Base-by-base conservation (phyloP, 2,888 invertebrate genomes). In the Neoaliturus tenellus region DNA sequence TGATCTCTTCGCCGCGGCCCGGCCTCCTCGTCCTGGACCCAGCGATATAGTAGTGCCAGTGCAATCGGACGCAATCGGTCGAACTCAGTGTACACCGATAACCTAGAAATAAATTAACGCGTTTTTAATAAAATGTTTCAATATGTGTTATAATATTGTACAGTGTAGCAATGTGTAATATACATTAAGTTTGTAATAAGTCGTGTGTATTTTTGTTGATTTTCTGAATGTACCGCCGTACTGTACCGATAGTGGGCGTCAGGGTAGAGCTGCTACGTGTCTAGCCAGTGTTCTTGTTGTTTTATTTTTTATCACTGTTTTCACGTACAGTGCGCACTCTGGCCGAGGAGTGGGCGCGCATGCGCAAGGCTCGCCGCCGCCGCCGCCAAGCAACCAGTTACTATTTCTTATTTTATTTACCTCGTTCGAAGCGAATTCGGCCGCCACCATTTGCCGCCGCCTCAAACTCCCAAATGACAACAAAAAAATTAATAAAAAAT, bases 101-200 rank as follows among this genome's bases (percentile, higher is more conserved):
- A n/a, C 75, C 39, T 82, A 75, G 75, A 62, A 82, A 75, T 75
- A 73, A 55, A 75, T 58, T 80, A 81, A 69, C 67, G 81, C 81
- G 81, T 71, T 81, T 81, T 81, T 81, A 81, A 81, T 48, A 58
- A 80, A 80, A 80, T 80, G 75, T 83, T 80, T 80, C 62, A 78
- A 39, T 83, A 75, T 80, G 83, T 83, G 78, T 83, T 58, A 83
- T 78, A 78, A 39, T 83, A 75, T 80, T 83, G 83, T 83, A 83
- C 83, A 83, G 83, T 83, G 83, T 83, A 83, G 83, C 67, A 62
- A 83, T 58, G 67, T 81, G 81, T 81, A 81, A 48, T 81, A 81
- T 81, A 81, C 41, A 75, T 75, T 75, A 75, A 75, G 75, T 75
- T 75, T 75, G 75, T 75, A 75, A 75, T 75, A 75, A 75, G 75